phyloP scores from a whole-genome alignment of 23 tunicate genomes.

The Aplidium turbinatum region DNA sequence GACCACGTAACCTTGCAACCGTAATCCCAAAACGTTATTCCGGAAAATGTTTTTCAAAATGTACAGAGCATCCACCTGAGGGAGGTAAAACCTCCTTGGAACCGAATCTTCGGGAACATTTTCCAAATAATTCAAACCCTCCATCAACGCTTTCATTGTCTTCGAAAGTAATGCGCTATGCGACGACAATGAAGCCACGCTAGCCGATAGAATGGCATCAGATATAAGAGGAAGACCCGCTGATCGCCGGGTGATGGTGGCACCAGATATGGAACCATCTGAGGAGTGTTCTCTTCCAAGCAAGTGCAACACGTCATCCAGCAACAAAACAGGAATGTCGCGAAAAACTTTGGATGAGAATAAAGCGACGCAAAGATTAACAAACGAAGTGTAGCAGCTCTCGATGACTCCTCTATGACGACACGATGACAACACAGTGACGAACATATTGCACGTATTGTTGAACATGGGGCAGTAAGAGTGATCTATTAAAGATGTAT shows the following conservation, averaged over 20 bases:
- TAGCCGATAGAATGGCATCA: slow-evolving; percentile 62
- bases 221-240: slow-evolving; percentile 75
- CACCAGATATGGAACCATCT: slow-evolving; percentile 14
- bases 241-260: slow-evolving; percentile 72
- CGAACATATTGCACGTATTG: slow-evolving; percentile 11
- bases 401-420: slow-evolving; percentile 87
- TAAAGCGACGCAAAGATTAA: slow-evolving; percentile 7
- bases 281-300: background rate
- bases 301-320: slow-evolving; percentile 7
- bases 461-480: background rate
- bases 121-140: background rate
- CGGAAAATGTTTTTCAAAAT: slow-evolving; percentile 51
- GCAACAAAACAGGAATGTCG: slow-evolving; percentile 12
- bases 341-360: background rate
- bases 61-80: slow-evolving; percentile 71
- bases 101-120: background rate
- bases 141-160: background rate
- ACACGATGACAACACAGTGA: slow-evolving; percentile 41
- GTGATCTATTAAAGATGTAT: background rate
- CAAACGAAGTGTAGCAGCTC: slow-evolving; percentile 51
- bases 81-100: slow-evolving; percentile 41
- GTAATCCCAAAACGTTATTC: slow-evolving; percentile 46
- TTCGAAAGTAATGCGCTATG: background rate
- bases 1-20: background rate
- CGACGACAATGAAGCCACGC: background rate